Conservation (phyloP, 2,797 vertebrate genomes). For the Argyrosomus regius region DNA sequence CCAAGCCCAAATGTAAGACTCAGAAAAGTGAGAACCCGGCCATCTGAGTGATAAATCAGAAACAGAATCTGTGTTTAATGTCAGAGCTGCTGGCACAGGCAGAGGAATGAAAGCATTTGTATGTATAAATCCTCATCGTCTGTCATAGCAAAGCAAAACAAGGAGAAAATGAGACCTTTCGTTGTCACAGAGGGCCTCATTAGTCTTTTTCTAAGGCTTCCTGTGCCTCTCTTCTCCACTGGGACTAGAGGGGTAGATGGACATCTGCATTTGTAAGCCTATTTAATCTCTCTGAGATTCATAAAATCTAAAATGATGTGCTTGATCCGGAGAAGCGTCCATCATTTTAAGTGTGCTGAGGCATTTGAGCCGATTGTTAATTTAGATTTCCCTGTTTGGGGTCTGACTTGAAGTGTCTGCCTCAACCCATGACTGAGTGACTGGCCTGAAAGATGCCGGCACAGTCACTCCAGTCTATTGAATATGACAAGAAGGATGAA, state of each 20-base stretch:
- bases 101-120: constrained; percentile 24
- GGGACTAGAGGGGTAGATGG: constrained; percentile 23
- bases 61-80: constrained; percentile 28
- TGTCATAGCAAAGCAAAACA: constrained; percentile 46
- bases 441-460: constrained; percentile 31
- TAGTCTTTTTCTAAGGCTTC: constrained; percentile 57
- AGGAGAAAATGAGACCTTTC: constrained; percentile 40
- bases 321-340: constrained; percentile 38
- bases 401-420: constrained; percentile 33
- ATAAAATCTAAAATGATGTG: constrained; percentile 37
- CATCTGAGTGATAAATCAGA: constrained; percentile 19
- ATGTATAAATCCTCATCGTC: constrained; percentile 25
- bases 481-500: constrained; percentile 44
- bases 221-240: constrained; percentile 22
- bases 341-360: constrained; percentile 30
- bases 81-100: constrained; percentile 20
- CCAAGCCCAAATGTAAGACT: constrained; percentile 92
- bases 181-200: constrained; percentile 57
- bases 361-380: constrained; percentile 47
- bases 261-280: constrained; percentile 28
- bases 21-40: background rate
- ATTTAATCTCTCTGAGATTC: constrained; percentile 47
- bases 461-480: constrained; percentile 32
- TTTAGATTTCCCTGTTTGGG: constrained; percentile 37
- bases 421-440: constrained; percentile 25